A percentile compares a stretch with the other conserved stretches of the same genome.
Conservation (phyloP, 2,113 vertebrate genomes). For the rabbit (Oryctolagus cuniculus) region DNA sequence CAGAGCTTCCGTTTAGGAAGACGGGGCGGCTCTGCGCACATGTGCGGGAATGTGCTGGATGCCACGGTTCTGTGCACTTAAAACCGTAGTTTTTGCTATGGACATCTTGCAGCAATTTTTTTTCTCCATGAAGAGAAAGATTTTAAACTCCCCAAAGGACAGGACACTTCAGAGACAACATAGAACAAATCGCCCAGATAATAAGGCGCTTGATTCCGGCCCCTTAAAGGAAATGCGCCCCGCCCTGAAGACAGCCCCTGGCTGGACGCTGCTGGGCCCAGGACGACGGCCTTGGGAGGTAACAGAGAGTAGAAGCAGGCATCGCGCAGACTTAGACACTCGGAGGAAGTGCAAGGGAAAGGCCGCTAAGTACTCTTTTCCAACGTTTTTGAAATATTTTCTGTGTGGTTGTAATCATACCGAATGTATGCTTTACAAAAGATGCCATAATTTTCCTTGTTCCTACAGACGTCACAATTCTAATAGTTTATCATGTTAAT, state of each 20-base stretch:
- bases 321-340: not conserved
- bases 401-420: not conserved
- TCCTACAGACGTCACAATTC: not conserved
- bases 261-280: rapidly evolving
- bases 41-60: rapidly evolving
- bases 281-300: not conserved
- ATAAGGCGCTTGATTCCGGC: rapidly evolving
- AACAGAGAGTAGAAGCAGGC: not conserved
- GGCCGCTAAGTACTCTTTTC: not conserved
- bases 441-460: not conserved
- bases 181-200: not conserved
- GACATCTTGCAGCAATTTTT: not conserved
- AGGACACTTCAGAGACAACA: not conserved
- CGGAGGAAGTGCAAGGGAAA: not conserved
- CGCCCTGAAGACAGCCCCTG: not conserved
- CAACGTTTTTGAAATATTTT: not conserved
- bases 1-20: not conserved
- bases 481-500: not conserved
- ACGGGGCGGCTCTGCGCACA: not conserved
- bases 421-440: not conserved
- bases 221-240: not conserved
- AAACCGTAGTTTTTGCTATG: not conserved
- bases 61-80: not conserved
- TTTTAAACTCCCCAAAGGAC: not conserved
- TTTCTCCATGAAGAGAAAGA: not conserved